These are phyloP conservation scores for Homalodisca vitripennis DNA, from an alignment of 1,140 invertebrate species.

Conservation along the genomic window DNA sequence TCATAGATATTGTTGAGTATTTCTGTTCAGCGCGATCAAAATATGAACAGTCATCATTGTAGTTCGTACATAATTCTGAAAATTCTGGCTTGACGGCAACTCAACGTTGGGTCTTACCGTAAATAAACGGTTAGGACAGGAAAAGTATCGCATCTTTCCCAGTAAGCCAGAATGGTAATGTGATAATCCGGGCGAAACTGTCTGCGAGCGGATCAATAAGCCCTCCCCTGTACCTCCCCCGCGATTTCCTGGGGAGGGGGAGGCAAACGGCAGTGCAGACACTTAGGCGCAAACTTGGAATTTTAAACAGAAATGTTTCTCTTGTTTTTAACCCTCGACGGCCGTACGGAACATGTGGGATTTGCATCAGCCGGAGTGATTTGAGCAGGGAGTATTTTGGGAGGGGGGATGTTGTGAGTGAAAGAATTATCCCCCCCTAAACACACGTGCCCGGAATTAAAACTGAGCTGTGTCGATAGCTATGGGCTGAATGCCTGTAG, in stretches of 20 bases:
- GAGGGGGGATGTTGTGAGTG: neutral
- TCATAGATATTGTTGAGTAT: no score
- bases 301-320: constrained; percentile 25
- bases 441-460: constrained; percentile 11
- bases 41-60: no score
- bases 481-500: neutral
- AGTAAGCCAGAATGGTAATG: neutral
- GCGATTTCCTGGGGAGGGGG: neutral
- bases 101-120: no score
- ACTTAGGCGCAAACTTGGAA: constrained; percentile 20
- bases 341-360: constrained; percentile 15
- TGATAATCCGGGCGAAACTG: neutral
- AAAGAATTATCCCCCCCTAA: constrained; percentile 18
- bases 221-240: neutral
- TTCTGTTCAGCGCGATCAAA: no score
- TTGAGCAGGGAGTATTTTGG: neutral
- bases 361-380: constrained; percentile 9
- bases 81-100: no score
- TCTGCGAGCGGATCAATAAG: constrained; percentile 21
- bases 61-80: no score
- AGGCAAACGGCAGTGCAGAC: constrained; percentile 8
- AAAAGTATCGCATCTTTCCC: no score
- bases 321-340: constrained; percentile 14
- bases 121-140: no score
- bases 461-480: neutral